Evolutionary conservation across 2,888 invertebrate species (phyloP), one percentile per base, ranked within the genome.

Genomic region (Platypus cylindrus): DNA sequence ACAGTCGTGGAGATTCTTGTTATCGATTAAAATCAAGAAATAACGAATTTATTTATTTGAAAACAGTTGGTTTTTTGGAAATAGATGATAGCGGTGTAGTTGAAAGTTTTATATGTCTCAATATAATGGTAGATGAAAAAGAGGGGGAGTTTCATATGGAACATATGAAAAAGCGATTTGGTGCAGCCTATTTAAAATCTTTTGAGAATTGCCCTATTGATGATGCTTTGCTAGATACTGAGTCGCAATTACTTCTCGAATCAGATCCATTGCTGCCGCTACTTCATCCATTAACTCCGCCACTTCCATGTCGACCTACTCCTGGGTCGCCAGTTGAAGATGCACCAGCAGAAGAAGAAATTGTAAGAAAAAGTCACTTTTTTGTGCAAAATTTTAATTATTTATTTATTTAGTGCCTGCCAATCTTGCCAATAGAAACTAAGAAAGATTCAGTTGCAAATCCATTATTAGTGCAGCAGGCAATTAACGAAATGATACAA

Each of bases 41-140:
- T 34, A 86, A 86, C n/a, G 72, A 78, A 50, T 85, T 82, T 51
- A 83, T 90, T 47, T 89, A 83, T 53, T 70, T 90, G 58, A 73
- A 79, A 52, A 85, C 87, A 1, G 71, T 79, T 46, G 90, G 90
- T 7, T 87, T 76, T 52, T 68, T 90, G 33, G 89, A 89, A 63
- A 78, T 82, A 45, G 83, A 86, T 53, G 75, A 72, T 52, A 75
- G 78, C 4, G 81, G 84, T 47, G 74, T 74, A 36, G 82, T 86
- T 16, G 80, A 79, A 53, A 85, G 86, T 41, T 87, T 90, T 62
- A 77, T 87, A 23, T 90, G 89, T 60, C 73, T 89, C 36, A 90
- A 90, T 56, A 80, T 80, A 38, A 66, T 84, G 34, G 67, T 79
- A 13, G 72, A 76, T 43, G 73, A 78, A 38, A 75, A 77, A 42